Conservation (phyloP, 2,888 invertebrate genomes). For the Drosophila macrospina region DNA sequence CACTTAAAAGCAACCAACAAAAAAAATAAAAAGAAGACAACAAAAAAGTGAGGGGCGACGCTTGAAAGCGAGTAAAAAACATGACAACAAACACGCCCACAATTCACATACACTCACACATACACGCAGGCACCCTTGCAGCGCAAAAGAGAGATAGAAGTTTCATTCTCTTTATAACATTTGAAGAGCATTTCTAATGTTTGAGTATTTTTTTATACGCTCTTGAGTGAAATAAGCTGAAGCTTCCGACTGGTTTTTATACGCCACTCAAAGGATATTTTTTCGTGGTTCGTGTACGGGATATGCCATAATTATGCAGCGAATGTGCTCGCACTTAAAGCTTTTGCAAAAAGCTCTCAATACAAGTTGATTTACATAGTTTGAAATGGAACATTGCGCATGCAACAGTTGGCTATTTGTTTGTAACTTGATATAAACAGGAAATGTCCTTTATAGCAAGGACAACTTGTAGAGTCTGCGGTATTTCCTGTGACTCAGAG, state of each 20-base stretch:
- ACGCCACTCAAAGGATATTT: conserved; percentile 60
- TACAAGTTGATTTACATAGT: conserved; percentile 8
- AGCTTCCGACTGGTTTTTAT: conserved; percentile 43
- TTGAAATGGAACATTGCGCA: background rate
- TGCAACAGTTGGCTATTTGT: conserved; percentile 57
- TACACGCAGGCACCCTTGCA: conserved; percentile 10
- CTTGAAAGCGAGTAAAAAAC: conserved; percentile 59
- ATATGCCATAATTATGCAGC: conserved; percentile 66
- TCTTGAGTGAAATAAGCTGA: conserved; percentile 37
- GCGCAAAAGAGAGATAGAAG: conserved; percentile 13
- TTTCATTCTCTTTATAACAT: conserved; percentile 30
- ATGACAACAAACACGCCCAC: conserved; percentile 77
- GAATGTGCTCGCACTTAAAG: conserved; percentile 40
- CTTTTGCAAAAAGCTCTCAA: conserved; percentile 45
- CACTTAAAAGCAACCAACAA: conserved; percentile 64
- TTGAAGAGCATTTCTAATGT: conserved; percentile 43
- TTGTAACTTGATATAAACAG: background rate
- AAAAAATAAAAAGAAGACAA: conserved; percentile 42
- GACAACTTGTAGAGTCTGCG: conserved; percentile 41
- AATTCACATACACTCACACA: conserved; percentile 37
- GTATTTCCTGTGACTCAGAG: background rate
- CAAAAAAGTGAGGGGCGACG: conserved; percentile 40
- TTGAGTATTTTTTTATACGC: conserved; percentile 48
- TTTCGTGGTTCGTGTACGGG: conserved; percentile 71
- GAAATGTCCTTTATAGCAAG: conserved; percentile 55